Base-by-base conservation (phyloP, 2,113 vertebrate species). In the Vidua chalybeata region DNA sequence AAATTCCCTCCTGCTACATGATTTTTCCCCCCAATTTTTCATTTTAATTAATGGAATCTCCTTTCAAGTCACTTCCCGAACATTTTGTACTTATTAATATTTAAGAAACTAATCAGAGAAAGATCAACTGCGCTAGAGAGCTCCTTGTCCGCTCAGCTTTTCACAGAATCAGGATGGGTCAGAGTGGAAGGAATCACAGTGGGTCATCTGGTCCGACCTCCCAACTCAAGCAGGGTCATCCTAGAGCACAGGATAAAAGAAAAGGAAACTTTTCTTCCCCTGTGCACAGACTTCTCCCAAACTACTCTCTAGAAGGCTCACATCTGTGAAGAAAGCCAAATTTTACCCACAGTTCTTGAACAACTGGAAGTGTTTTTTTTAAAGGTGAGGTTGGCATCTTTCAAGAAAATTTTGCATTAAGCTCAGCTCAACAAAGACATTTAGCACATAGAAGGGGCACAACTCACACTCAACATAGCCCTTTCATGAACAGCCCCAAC, bases 1-100 rank as follows among this genome's bases (percentile, higher is more conserved):
- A 91, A 37, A 37, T 45, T 89, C 52, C 20, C 51, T 67, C 76
- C 49, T 67, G 39, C 48, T 52, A 81, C 22, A 23, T 24, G 9
- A 35, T 8, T 81, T 49, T 3, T 0, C 8, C 30, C 45, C 35
- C 11, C 8, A 51, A 0, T 94, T 75, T 81, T 45, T 93, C 77
- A 87, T 75, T 89, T 76, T 91, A 93, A 82, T 49, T 21, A 86
- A 49, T 49, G 72, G 61, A 75, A 87, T 69, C 69, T 87, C 49
- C 77, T 73, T 85, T 92, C 48, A 86, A 93, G 69, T 76, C 77
- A 85, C 67, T 73, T 76, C 82, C 91, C 46, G 81, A 93, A 97
- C 87, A 91, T 87, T 91, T 73, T 87, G 93, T 95, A 85, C 74
- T 73, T 93, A 95, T 95, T 94, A 97, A 97, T 97, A 93, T 93